A percentile compares a stretch with the other conserved stretches of the same genome.
These are phyloP conservation scores for Chrysolina haemoptera DNA, from an alignment of 2,888 invertebrate genomes.

Conservation along the genomic window DNA sequence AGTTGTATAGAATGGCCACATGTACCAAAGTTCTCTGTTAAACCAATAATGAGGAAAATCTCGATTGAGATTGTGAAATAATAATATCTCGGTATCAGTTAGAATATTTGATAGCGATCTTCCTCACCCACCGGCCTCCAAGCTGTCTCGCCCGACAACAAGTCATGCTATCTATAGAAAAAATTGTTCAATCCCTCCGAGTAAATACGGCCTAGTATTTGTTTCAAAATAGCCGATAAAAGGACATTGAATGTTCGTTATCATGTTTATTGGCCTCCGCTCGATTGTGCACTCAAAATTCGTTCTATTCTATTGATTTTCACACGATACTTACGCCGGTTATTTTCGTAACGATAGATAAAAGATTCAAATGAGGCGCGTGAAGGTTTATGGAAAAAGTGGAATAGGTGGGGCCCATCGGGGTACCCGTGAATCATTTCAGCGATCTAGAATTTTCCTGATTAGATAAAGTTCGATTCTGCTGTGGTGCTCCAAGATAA, in stretches of 20 bases:
- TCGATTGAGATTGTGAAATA: too few relatives aligned
- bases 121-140: not conserved
- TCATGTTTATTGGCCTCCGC: conserved; percentile 40
- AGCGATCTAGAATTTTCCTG: conserved; percentile 23
- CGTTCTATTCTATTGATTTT: conserved; percentile 42
- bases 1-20: too few relatives aligned
- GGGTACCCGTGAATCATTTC: conserved; percentile 30
- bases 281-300: conserved; percentile 34
- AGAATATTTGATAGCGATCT: too few relatives aligned
- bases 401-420: conserved; percentile 34
- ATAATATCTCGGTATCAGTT: too few relatives aligned
- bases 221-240: conserved; percentile 50
- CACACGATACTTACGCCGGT: conserved; percentile 33
- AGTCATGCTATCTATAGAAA: conserved; percentile 4
- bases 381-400: conserved; percentile 19
- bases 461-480: conserved; percentile 30
- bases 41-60: too few relatives aligned
- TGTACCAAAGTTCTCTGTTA: too few relatives aligned
- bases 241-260: conserved; percentile 45
- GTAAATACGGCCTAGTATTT: conserved; percentile 57
- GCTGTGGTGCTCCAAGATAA: not conserved
- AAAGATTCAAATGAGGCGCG: conserved; percentile 30
- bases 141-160: conserved; percentile 1
- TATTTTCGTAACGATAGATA: conserved; percentile 32
- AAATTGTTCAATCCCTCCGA: conserved; percentile 12